Evolutionary conservation across 2,888 invertebrate genomes (phyloP).

Genomic region (Noctuana brunneofusca): DNA sequence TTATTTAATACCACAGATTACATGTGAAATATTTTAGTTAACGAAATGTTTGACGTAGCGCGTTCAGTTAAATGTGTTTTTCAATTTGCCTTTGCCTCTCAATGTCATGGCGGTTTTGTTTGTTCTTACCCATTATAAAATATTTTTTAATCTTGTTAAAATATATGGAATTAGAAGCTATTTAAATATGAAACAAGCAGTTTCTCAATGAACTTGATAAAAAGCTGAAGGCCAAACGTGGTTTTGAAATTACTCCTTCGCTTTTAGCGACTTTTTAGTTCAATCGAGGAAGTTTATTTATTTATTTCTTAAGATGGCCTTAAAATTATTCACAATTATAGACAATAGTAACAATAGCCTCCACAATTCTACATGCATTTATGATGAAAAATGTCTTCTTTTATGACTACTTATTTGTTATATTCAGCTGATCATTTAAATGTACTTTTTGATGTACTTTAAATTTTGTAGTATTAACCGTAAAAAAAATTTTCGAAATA

Average conservation of each 20-base stretch:
- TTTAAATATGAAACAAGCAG: not conserved
- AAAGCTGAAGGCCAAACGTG: too few species aligned
- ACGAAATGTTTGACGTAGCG: not conserved
- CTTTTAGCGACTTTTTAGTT: too few species aligned
- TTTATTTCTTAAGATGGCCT: too few species aligned
- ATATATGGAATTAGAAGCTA: not conserved
- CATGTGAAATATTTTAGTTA: not conserved
- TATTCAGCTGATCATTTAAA: too few species aligned
- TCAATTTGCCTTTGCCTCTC: not conserved
- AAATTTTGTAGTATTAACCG: not conserved
- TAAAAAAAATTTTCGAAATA: not conserved
- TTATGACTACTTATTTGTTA: too few species aligned
- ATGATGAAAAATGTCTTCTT: too few species aligned
- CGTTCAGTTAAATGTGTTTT: not conserved
- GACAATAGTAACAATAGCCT: too few species aligned
- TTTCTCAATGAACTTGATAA: too few species aligned
- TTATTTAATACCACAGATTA: constrained; percentile 1
- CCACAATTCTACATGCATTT: too few species aligned
- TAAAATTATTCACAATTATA: too few species aligned
- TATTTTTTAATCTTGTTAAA: not conserved
- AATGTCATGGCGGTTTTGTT: not conserved
- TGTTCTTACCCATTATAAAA: not conserved
- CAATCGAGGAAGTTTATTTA: too few species aligned
- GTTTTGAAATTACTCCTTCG: too few species aligned
- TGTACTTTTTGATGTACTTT: not conserved